phyloP scores from a whole-genome alignment of 2,888 invertebrate genomes.

The Perizoma flavofasciatum region DNA sequence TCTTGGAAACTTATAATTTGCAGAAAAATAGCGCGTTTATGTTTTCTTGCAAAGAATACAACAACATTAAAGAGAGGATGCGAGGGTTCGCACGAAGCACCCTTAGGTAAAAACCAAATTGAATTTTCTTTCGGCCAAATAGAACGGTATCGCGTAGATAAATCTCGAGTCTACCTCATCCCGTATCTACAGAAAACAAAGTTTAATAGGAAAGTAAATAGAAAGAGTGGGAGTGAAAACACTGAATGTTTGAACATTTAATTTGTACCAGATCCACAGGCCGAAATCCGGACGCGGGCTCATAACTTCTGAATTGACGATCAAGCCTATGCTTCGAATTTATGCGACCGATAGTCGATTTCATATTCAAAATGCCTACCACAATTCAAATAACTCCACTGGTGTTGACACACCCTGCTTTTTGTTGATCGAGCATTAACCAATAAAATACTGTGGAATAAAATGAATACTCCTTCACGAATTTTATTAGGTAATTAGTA shows the following conservation, averaged over 20 bases:
- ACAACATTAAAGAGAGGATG: slow-evolving; percentile 68
- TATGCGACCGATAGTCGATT: slow-evolving; percentile 30
- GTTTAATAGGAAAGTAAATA: slow-evolving; percentile 81
- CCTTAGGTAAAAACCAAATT: slow-evolving; percentile 81
- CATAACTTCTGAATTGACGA: slow-evolving; percentile 45
- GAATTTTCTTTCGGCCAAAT: slow-evolving; percentile 77
- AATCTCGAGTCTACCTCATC: slow-evolving; percentile 74
- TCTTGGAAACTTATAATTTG: slow-evolving; percentile 46
- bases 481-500: slow-evolving; percentile 27
- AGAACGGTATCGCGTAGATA: slow-evolving; percentile 79
- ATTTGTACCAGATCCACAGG: slow-evolving; percentile 56
- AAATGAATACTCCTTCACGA: slow-evolving; percentile 9
- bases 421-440: slow-evolving; percentile 1
- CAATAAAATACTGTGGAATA: slow-evolving; percentile 14
- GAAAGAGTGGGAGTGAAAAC: slow-evolving; percentile 72
- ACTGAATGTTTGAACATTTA: slow-evolving; percentile 72
- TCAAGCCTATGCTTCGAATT: slow-evolving; percentile 30
- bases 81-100: slow-evolving; percentile 69
- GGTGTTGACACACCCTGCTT: slow-evolving; percentile 12
- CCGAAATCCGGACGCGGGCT: slow-evolving; percentile 44
- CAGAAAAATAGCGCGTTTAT: slow-evolving; percentile 64
- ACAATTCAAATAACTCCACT: slow-evolving; percentile 17
- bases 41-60: slow-evolving; percentile 61
- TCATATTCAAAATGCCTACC: slow-evolving; percentile 25
- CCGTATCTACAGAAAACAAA: slow-evolving; percentile 75